Evolutionary conservation across 1,140 invertebrate species (phyloP), one percentile per base, ranked within the genome.

Genomic region (Habropoda laboriosa): DNA sequence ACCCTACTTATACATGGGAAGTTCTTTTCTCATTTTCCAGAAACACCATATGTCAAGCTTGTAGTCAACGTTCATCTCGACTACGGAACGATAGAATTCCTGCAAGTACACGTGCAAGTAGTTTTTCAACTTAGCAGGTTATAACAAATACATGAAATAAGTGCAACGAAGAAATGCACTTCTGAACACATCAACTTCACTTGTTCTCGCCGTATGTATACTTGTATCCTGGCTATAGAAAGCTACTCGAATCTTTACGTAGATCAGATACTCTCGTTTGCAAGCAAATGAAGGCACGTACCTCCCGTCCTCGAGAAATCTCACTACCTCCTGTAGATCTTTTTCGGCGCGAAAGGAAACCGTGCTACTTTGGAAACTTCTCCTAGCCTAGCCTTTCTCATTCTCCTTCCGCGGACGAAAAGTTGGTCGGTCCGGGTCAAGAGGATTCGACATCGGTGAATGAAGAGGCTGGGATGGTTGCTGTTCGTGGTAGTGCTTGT

Each of bases 361-460:
- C 27, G 27, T 51, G 47, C 49, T 61, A 45, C 63, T 75, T 81
- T 42, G 81, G 61, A 61, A 86, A 85, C 70, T 86, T 82, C 8
- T n/a, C 35, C 5, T 24, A 32, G 71, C n/a, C n/a, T n/a, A 45
- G 71, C 51, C 47, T 78, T 67, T 64, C 68, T 72, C 63, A 66
- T n/a, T n/a, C n/a, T n/a, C n/a, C 49, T n/a, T 47, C 30, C 30
- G 47, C 30, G 32, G 35, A 38, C 45, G 76, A 58, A 77, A 82
- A 86, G 82, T 87, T 87, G 57, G 80, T 55, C 67, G 53, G 70
- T n/a, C 32, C 79, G 47, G 87, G 87, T 88, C 86, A 88, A 86
- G 82, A 81, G 83, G 79, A 86, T 87, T 78, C 80, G 66, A 79
- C 78, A 63, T 78, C 47, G 79, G 71, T 77, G 81, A 83, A 81